These are phyloP conservation scores for Rhagium mordax DNA, from an alignment of 2,888 invertebrate species.

Conservation along the genomic window DNA sequence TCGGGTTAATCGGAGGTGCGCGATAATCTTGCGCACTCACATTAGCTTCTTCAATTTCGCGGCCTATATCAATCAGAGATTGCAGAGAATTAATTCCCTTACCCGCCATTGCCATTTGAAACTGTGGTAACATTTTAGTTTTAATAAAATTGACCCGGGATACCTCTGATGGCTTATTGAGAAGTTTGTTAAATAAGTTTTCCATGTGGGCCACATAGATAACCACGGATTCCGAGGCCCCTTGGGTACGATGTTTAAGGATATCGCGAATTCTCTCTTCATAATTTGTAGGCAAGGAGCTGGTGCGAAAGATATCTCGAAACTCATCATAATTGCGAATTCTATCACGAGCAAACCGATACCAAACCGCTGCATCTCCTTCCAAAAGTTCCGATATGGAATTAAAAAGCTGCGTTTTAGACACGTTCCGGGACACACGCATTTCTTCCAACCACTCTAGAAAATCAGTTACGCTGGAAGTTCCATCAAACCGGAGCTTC, in stretches of 20 bases:
- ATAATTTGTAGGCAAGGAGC: background rate
- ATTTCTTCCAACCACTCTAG: background rate
- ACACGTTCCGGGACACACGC: no score
- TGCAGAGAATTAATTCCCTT: background rate
- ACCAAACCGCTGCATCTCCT: no score
- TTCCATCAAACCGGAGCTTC: background rate
- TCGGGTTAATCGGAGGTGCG: background rate
- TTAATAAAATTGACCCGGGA: no score
- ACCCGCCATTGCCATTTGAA: background rate
- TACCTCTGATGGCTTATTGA: background rate
- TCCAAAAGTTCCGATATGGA: no score
- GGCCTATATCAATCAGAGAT: conserved; percentile 1
- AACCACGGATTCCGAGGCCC: background rate
- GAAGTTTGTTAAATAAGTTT: background rate
- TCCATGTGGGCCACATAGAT: background rate
- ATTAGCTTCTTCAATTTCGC: conserved; percentile 9
- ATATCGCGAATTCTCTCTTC: background rate
- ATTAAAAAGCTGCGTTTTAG: no score
- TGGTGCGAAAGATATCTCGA: no score
- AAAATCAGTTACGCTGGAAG: background rate
- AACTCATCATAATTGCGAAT: no score
- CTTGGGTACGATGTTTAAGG: background rate
- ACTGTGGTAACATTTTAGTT: background rate
- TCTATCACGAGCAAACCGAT: no score
- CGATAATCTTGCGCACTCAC: conserved; percentile 12